phyloP scores from a whole-genome alignment of 1,140 invertebrate genomes.

The Drosophila mojavensis region DNA sequence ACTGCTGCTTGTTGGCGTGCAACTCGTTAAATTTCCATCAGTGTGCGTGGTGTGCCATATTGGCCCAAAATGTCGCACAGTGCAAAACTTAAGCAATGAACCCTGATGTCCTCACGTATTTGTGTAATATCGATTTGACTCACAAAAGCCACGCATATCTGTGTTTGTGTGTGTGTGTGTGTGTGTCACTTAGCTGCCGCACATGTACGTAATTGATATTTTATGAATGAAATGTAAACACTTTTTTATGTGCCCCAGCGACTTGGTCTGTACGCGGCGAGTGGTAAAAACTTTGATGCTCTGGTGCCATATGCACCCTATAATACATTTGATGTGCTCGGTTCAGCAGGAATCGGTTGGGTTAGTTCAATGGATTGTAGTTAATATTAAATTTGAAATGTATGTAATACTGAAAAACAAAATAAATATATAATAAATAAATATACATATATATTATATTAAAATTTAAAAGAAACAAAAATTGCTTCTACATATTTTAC shows the following conservation, averaged over 20 bases:
- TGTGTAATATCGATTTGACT: constrained; percentile 80
- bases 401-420: too few species aligned
- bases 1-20: constrained; percentile 37
- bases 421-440: too few species aligned
- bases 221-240: constrained; percentile 82
- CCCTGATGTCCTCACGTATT: constrained; percentile 81
- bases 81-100: constrained; percentile 66
- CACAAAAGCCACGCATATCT: constrained; percentile 58
- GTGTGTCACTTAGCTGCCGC: constrained; percentile 64
- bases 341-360: not conserved
- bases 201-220: constrained; percentile 81
- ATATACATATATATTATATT: too few species aligned
- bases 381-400: too few species aligned
- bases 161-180: constrained; percentile 18
- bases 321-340: constrained; percentile 17
- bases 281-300: too few species aligned
- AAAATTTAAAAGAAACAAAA: too few species aligned
- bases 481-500: too few species aligned
- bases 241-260: constrained; percentile 65
- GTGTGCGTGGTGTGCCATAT: constrained; percentile 74
- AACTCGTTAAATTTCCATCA: constrained; percentile 82
- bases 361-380: too few species aligned
- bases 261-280: constrained; percentile 9
- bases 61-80: constrained; percentile 68
- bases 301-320: constrained; percentile 36